phyloP scores from a whole-genome alignment of 2,888 invertebrate genomes.

The Cheilosia vernalis region DNA sequence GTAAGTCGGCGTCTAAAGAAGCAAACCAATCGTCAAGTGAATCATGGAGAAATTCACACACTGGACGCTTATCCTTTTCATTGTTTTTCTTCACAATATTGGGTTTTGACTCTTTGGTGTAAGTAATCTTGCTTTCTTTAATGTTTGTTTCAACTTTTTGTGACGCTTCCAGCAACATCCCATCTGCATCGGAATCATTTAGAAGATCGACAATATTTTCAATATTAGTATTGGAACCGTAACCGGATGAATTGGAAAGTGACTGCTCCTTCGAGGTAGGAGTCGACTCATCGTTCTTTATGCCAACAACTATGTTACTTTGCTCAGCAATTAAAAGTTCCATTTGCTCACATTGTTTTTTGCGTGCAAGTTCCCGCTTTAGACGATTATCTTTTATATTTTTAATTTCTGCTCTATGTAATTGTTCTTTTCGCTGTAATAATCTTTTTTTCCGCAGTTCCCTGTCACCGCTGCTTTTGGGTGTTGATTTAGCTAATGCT shows the following conservation, averaged over 20 bases:
- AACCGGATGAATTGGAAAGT: constrained; percentile 47
- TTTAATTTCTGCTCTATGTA: constrained; percentile 76
- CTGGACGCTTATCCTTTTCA: constrained; percentile 35
- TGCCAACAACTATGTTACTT: background rate
- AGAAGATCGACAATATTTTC: constrained; percentile 46
- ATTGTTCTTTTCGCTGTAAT: constrained; percentile 78
- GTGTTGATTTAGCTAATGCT: constrained; percentile 20
- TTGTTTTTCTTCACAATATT: constrained; percentile 53
- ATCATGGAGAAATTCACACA: constrained; percentile 77
- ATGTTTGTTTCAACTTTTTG: constrained; percentile 79
- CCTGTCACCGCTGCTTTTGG: constrained; percentile 74
- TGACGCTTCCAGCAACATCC: constrained; percentile 80
- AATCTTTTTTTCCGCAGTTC: constrained; percentile 80
- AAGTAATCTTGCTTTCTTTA: constrained; percentile 3
- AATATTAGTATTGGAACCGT: constrained; percentile 54
- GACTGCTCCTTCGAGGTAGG: constrained; percentile 2
- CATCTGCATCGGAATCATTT: constrained; percentile 80
- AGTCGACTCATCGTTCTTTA: constrained; percentile 1
- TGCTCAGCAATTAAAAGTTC: constrained; percentile 49
- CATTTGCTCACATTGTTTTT: constrained; percentile 57
- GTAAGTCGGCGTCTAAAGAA: constrained; percentile 79
- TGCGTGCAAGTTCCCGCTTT: constrained; percentile 39
- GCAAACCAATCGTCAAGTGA: constrained; percentile 80
- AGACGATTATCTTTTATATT: constrained; percentile 53
- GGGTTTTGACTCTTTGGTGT: constrained; percentile 18